Evolutionary conservation across 2,113 vertebrate species (phyloP).

Genomic region (Sakesphorus luctuosus): DNA sequence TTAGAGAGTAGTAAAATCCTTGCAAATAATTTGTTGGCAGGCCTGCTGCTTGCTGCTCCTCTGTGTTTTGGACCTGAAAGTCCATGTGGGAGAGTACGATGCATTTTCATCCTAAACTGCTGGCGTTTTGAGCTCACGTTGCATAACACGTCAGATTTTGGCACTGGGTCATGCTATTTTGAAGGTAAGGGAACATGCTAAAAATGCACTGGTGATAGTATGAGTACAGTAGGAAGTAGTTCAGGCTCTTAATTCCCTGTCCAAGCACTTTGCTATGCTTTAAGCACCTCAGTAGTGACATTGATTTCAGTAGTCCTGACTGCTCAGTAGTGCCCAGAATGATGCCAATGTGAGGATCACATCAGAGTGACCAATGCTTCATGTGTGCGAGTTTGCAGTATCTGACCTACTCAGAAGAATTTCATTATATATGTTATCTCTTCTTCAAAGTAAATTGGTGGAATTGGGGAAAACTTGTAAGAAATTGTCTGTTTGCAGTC

Average conservation of each 20-base stretch:
- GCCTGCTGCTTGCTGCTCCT: background rate
- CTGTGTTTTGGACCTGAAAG: background rate
- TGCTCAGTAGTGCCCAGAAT: background rate
- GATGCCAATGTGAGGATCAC: accelerated
- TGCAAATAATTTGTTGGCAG: background rate
- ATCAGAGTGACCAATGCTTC: background rate
- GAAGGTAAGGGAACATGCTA: background rate
- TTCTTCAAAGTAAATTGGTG: background rate
- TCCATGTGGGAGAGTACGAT: background rate
- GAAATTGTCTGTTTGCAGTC: background rate
- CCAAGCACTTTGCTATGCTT: background rate
- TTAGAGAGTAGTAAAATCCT: conserved; percentile 17
- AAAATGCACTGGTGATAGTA: background rate
- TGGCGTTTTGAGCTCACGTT: conserved; percentile 5
- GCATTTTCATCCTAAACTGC: background rate
- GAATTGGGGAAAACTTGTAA: background rate
- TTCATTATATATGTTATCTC: background rate
- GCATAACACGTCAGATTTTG: background rate
- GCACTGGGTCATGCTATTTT: background rate
- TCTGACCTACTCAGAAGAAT: background rate
- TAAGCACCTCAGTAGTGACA: background rate
- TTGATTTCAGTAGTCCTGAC: background rate
- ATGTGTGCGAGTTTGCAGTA: background rate
- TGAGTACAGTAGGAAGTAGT: background rate
- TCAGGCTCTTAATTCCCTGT: background rate